Conservation (phyloP, 2,113 vertebrate genomes). For the Stercorarius parasiticus region DNA sequence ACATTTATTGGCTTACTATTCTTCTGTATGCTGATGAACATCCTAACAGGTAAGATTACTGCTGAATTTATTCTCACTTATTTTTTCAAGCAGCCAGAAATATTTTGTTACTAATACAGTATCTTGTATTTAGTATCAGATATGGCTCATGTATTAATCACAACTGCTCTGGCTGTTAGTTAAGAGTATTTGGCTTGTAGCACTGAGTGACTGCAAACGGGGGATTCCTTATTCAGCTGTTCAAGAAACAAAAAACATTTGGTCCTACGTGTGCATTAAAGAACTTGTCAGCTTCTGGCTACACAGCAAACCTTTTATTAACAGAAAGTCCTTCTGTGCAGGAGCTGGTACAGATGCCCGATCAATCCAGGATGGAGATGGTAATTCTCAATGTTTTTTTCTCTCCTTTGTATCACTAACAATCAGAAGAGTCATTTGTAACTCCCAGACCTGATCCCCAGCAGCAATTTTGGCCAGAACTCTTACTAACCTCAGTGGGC, state of each 20-base stretch:
- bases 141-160: neutral
- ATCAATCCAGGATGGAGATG: conserved; percentile 81
- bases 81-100: neutral
- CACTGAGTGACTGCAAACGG: neutral
- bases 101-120: neutral
- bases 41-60: conserved; percentile 50
- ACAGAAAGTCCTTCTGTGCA: neutral
- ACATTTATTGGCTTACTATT: conserved; percentile 27
- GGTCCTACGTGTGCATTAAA: neutral
- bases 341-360: conserved; percentile 77
- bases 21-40: conserved; percentile 30
- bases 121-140: neutral
- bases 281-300: neutral
- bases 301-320: conserved; percentile 55
- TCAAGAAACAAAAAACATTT: neutral
- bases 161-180: neutral
- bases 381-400: conserved; percentile 46
- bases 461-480: neutral
- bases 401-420: neutral
- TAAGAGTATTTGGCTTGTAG: neutral
- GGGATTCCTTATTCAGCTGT: neutral
- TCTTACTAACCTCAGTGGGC: neutral
- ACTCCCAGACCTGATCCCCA: neutral
- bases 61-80: neutral
- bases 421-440: neutral